Evolutionary conservation across 2,888 invertebrate species (phyloP).

Genomic region (Hydroisotoma schaefferi): DNA sequence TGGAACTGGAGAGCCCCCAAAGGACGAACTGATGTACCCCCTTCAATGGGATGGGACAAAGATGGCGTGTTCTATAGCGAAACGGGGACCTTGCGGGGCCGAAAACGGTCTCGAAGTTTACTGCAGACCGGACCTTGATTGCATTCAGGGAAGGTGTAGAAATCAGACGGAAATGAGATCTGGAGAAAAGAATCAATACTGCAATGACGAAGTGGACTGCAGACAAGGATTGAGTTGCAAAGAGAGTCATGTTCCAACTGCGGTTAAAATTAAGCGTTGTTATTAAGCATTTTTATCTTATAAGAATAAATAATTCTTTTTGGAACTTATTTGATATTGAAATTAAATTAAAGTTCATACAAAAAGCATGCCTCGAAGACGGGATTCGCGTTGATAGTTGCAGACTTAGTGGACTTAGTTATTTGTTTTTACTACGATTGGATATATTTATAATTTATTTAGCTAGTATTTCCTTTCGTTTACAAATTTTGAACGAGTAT

Average conservation of each 20-base stretch:
- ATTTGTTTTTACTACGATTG: too few species aligned
- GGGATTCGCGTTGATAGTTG: too few species aligned
- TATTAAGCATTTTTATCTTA: too few species aligned
- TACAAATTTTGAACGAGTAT: too few species aligned
- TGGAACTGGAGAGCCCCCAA: constrained; percentile 19
- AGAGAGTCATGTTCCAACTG: constrained; percentile 7
- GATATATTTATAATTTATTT: too few species aligned
- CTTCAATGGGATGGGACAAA: constrained; percentile 18
- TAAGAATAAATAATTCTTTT: too few species aligned
- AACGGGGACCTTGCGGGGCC: constrained; percentile 32
- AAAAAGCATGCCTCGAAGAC: too few species aligned
- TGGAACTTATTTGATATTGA: too few species aligned
- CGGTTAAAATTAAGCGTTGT: constrained; percentile 24
- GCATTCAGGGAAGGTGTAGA: constrained; percentile 33
- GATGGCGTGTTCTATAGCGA: constrained; percentile 16
- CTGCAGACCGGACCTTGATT: constrained; percentile 17
- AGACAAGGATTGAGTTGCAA: constrained; percentile 15
- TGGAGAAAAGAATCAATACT: constrained; percentile 18
- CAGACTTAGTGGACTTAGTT: too few species aligned
- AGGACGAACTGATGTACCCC: constrained; percentile 22
- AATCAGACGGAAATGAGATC: constrained; percentile 23
- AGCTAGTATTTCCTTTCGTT: too few species aligned
- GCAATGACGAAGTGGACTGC: constrained; percentile 33
- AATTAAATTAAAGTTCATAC: too few species aligned
- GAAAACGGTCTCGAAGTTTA: constrained; percentile 19